These are phyloP conservation scores for Parus major DNA, from an alignment of 2,113 vertebrate genomes.

Conservation along the genomic window DNA sequence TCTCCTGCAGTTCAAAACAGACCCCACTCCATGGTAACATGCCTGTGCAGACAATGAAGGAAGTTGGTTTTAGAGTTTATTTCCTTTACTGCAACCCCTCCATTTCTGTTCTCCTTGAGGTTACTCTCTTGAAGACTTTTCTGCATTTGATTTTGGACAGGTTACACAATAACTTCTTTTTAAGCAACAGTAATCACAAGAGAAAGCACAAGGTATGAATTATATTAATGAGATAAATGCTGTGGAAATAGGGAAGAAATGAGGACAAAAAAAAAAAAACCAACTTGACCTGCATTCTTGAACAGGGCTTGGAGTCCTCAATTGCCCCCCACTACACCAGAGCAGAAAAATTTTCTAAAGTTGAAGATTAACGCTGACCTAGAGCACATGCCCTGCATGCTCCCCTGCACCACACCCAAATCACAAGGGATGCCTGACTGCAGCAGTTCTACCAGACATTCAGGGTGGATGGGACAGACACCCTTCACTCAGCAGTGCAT, in stretches of 20 bases:
- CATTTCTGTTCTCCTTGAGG: neutral
- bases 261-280: neutral
- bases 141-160: neutral
- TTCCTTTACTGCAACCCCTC: neutral
- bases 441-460: neutral
- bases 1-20: neutral
- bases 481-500: neutral
- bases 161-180: neutral
- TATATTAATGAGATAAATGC: neutral
- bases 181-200: neutral
- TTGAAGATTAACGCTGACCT: neutral
- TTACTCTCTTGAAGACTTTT: neutral
- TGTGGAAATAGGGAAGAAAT: neutral
- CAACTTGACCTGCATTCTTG: neutral
- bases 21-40: rapidly evolving
- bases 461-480: neutral
- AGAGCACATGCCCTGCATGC: neutral
- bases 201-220: neutral
- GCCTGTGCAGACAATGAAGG: neutral
- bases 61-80: neutral
- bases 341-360: neutral
- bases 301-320: neutral
- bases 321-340: rapidly evolving
- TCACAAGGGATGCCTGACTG: neutral
- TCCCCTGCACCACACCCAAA: neutral